Percentiles rank a stretch among this genome's conserved stretches.
phyloP scores from a whole-genome alignment of 1,140 invertebrate genomes.

The Streblospio benedicti region DNA sequence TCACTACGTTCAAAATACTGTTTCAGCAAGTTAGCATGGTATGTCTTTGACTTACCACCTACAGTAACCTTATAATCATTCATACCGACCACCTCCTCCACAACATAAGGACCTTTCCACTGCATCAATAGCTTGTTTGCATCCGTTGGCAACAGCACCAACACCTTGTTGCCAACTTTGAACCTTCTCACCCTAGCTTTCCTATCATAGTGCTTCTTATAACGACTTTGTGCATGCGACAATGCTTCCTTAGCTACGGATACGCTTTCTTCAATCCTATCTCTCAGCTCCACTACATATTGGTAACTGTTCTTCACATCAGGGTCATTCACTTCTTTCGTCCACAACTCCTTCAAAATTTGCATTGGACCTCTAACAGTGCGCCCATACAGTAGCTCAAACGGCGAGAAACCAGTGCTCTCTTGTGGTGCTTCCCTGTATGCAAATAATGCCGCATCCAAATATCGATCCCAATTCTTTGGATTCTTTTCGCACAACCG shows the following conservation, averaged over 20 bases:
- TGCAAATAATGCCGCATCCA: constrained; percentile 10
- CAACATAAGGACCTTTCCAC: too few species aligned
- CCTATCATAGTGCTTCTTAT: constrained; percentile 16
- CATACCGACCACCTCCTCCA: too few species aligned
- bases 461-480: constrained; percentile 15
- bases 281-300: constrained; percentile 1
- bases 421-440: constrained; percentile 15
- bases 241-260: constrained; percentile 20
- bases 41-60: too few species aligned
- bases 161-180: not conserved
- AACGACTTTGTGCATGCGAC: constrained; percentile 6
- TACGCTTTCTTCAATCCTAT: constrained; percentile 19
- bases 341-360: constrained; percentile 30
- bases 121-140: too few species aligned
- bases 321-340: constrained; percentile 10
- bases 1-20: too few species aligned
- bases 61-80: too few species aligned
- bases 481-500: constrained; percentile 7
- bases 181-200: not conserved
- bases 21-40: too few species aligned
- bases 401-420: constrained; percentile 26
- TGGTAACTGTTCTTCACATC: constrained; percentile 18
- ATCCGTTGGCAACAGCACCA: too few species aligned
- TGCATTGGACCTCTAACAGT: constrained; percentile 27
- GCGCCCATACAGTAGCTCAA: constrained; percentile 31